A percentile compares a stretch with the other conserved stretches of the same genome.
These are phyloP conservation scores for Channa maculata DNA, from an alignment of 2,113 vertebrate genomes.

Conservation along the genomic window DNA sequence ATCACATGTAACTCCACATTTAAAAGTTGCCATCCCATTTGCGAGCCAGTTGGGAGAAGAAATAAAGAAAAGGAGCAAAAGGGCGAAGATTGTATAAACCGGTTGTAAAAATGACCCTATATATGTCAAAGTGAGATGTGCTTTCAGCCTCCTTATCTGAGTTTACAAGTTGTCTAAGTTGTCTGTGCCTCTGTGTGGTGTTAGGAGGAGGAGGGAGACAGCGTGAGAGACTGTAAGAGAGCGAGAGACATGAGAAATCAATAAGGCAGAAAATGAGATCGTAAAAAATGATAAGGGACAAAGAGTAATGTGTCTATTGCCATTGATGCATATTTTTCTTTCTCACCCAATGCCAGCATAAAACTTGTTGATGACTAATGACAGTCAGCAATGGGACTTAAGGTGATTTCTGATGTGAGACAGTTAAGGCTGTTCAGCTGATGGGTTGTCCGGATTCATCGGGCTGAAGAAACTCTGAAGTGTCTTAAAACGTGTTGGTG, in stretches of 20 bases:
- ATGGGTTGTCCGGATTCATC: conserved; percentile 7
- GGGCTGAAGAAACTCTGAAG: not conserved
- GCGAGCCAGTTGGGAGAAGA: conserved; percentile 44
- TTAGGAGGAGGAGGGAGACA: conserved; percentile 20
- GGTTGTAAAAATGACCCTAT: conserved; percentile 65
- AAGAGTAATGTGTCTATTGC: conserved; percentile 69
- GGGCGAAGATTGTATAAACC: conserved; percentile 71
- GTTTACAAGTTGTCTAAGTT: conserved; percentile 70
- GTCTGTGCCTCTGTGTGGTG: conserved; percentile 49
- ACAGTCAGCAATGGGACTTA: conserved; percentile 22
- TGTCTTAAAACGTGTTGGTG: not conserved
- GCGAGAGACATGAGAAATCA: conserved; percentile 60
- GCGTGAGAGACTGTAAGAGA: conserved; percentile 32
- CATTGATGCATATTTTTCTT: conserved; percentile 58
- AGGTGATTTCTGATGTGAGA: conserved; percentile 37
- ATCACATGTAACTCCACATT: conserved; percentile 47
- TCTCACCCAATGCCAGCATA: conserved; percentile 47
- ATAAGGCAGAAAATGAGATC: conserved; percentile 77
- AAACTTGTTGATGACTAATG: conserved; percentile 59
- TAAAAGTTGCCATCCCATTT: conserved; percentile 69
- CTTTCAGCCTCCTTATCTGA: conserved; percentile 63
- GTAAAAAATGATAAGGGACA: conserved; percentile 70
- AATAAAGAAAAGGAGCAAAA: conserved; percentile 58
- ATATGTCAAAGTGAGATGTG: conserved; percentile 71
- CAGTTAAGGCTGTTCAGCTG: conserved; percentile 8